Percentiles rank a stretch among this genome's conserved stretches.
Conservation (phyloP, 2,888 invertebrate genomes). For the Platycheirus albimanus region DNA sequence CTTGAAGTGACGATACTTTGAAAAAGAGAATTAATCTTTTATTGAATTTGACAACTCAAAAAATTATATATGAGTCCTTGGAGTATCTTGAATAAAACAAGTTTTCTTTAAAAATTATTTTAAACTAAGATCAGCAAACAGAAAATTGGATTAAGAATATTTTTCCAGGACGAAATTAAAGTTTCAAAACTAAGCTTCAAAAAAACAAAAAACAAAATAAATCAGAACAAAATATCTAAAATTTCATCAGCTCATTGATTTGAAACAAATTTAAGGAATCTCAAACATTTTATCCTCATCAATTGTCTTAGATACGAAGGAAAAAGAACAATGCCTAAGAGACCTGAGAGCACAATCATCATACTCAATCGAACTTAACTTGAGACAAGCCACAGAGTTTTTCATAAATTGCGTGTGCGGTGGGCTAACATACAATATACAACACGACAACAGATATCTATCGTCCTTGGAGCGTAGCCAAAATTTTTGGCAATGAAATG, state of each 20-base stretch:
- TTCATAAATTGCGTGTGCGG: not conserved
- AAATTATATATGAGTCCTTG: too few species aligned
- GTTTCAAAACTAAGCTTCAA: not conserved
- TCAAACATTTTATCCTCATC: not conserved
- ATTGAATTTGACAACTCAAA: too few species aligned
- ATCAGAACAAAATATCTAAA: not conserved
- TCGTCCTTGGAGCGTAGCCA: not conserved
- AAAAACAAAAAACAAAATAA: not conserved
- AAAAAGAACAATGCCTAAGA: too few species aligned
- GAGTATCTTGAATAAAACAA: too few species aligned
- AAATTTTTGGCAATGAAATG: not conserved
- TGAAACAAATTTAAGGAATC: not conserved
- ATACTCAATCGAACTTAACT: not conserved
- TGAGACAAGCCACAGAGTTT: not conserved
- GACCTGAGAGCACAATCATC: not conserved
- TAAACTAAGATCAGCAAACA: too few species aligned
- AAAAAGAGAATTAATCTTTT: too few species aligned
- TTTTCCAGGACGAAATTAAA: not conserved
- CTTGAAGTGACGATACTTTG: too few species aligned
- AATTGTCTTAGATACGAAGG: not conserved
- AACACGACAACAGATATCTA: too few species aligned
- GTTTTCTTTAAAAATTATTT: too few species aligned
- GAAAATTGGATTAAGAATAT: too few species aligned
- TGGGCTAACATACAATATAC: too few species aligned
- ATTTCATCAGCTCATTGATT: not conserved